Evolutionary conservation across 2,797 vertebrate genomes (phyloP), one percentile per base, ranked within the genome.

Genomic region (Amniataba percoides): DNA sequence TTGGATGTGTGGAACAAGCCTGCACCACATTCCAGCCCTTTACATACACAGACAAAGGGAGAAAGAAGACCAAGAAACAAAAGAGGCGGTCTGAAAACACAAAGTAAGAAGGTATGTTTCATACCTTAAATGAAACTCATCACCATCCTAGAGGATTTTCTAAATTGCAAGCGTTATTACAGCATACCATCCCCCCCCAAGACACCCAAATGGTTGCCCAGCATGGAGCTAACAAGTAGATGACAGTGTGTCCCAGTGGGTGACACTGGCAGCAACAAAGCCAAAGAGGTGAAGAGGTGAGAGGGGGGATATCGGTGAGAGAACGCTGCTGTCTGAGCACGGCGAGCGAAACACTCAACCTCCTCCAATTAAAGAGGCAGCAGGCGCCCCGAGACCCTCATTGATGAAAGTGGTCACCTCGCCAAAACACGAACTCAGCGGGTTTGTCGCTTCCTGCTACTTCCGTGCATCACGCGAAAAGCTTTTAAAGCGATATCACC

Each of bases 241-340:
- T 79, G 83, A 77, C 74, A 81, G 72, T 72, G 58, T 56, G 66
- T 64, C 88, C 67, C 87, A 82, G 91, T 51, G 12, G 88, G 83
- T 51, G 81, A 80, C 56, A 69, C 57, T n/a, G 9, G 65, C 61
- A 65, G 45, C 63, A 73, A 82, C 81, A 77, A 74, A 82, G 68
- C 69, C 45, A n/a, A 40, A 48, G 48, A 51, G 77, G 31, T 80
- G 67, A 71, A 46, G 70, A 82, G 74, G 81, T 82, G 52, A 34
- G 39, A 56, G 46, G 72, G 59, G 57, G 48, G 52, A 53, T 65
- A 48, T 76, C 45, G 77, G 53, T 68, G 81, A 77, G 74, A 74
- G 46, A 78, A 67, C 36, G 11, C 48, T 4, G 27, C 21, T 18
- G 55, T 56, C 18, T 23, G 40, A 67, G 40, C 21, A 4, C 2